Conservation (phyloP, 2,888 invertebrate genomes). For the Ametastegia equiseti region DNA sequence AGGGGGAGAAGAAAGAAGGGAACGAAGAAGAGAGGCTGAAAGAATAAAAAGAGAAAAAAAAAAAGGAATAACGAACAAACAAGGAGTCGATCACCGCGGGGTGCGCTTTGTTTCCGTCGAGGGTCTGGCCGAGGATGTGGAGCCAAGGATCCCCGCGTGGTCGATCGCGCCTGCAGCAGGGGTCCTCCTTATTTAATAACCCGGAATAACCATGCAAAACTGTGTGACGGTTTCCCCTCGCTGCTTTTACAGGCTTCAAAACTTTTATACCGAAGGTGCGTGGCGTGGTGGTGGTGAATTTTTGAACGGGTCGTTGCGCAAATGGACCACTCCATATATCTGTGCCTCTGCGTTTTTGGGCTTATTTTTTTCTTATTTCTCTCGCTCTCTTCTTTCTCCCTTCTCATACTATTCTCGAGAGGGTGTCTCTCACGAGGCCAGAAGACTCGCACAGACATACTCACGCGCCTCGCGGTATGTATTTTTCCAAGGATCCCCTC, state of each 20-base stretch:
- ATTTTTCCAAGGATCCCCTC: too few relatives aligned
- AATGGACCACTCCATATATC: conserved; percentile 14
- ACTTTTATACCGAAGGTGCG: background rate
- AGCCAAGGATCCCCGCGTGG: background rate
- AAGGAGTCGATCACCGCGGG: conserved; percentile 11
- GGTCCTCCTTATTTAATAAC: conserved; percentile 37
- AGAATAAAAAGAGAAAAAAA: background rate
- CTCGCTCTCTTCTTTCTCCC: too few relatives aligned
- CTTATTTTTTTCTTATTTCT: background rate
- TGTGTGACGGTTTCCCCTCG: conserved; percentile 14
- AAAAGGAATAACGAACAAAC: background rate
- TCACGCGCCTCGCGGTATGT: too few relatives aligned
- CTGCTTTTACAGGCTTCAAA: conserved; percentile 25
- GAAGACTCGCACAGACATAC: too few relatives aligned
- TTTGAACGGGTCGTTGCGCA: conserved; percentile 33
- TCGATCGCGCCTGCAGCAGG: background rate
- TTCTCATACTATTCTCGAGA: background rate
- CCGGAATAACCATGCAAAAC: conserved; percentile 44
- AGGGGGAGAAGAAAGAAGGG: background rate
- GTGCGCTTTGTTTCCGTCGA: background rate
- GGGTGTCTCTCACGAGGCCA: too few relatives aligned
- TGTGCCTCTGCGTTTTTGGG: too few relatives aligned
- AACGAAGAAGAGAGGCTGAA: too few relatives aligned
- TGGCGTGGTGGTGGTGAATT: conserved; percentile 25
- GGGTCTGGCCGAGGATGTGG: background rate